Evolutionary conservation across 2,113 vertebrate species (phyloP), one percentile per base, ranked within the genome.

Genomic region (Alosa alosa): DNA sequence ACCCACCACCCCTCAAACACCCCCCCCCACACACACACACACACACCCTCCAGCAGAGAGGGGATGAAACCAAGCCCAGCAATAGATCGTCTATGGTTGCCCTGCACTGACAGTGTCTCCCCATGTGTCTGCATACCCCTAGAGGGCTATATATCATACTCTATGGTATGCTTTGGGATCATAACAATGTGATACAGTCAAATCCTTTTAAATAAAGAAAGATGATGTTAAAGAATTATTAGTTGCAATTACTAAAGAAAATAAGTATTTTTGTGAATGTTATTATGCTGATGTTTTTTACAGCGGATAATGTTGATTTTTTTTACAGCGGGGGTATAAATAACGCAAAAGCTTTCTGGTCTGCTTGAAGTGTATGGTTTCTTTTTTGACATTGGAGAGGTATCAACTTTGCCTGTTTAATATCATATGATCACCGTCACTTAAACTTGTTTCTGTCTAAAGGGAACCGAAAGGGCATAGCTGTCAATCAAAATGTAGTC

Each of bases 41-140:
- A 89, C 85, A 86, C 25, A 81, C 88, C 57, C 36, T 31, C 68
- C 84, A 89, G 86, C 82, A 87, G 83, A 89, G n/a, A 72, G 81
- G 46, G 81, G 45, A 81, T 47, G 50, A 82, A 60, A 44, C 83
- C 39, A n/a, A 60, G 52, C 55, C 22, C 49, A 55, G 49, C 50
- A 83, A 84, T 60, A 84, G 36, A n/a, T 84, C 83, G 36, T 45
- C 60, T 44, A 55, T 45, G 64, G 39, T 84, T n/a, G 20, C 20
- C 22, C 8, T 8, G 22, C 50, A 36, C 72, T 78, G 72, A 78
- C 72, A 78, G 31, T 41, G 72, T 39, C 72, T 78, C 10, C 64
- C 64, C 72, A 78, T 78, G 36, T 39, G 72, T 78, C 72, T 78
- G 31, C 72, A 17, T 78, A 13, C 72, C 31, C 72, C 4, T 15